Evolutionary conservation across 2,797 vertebrate genomes (phyloP), one percentile per base, ranked within the genome.

Genomic region (Setipinna tenuifilis): DNA sequence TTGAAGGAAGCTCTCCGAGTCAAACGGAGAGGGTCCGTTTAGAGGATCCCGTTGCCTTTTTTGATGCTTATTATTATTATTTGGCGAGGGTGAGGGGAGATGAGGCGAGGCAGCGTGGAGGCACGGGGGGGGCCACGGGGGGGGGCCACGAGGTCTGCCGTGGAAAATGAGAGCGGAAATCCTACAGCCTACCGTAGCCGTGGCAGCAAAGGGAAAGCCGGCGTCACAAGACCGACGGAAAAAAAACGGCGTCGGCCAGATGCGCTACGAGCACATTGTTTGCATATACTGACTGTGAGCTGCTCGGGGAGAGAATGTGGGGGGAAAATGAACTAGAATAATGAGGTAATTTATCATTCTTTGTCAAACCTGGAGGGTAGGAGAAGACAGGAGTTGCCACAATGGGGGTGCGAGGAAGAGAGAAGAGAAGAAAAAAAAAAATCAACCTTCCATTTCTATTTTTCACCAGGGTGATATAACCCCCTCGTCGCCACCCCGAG

Each of bases 341-440:
- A 91, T 91, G 89, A 90, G 90, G 88, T 89, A 88, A 91, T 91
- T 91, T 89, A 91, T 91, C 89, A 90, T 88, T 81, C 88, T 88
- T 89, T 91, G 88, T 89, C 89, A 91, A 85, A 85, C 86, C 58
- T 84, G 50, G 84, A 82, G 88, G 86, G 85, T 87, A 75, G 85
- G 87, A 86, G 84, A 87, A 50, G 82, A 87, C 81, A 87, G 84
- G 82, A 88, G 82, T 62, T 75, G 85, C 83, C 81, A 81, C 86
- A 84, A 81, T 82, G 78, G 59, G 41, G 71, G 71, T 78, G 35
- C 17, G 86, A 83, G 71, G 16, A 71, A 83, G 31, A 78, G 57
- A 54, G 25, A 82, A 48, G 82, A 82, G 71, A 58, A 58, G 23
- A 50, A 48, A 80, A 83, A 87, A 87, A 84, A 83, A 61, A 71